These are phyloP conservation scores for Lichenostomus cassidix DNA, from an alignment of 2,113 vertebrate species.

Conservation along the genomic window DNA sequence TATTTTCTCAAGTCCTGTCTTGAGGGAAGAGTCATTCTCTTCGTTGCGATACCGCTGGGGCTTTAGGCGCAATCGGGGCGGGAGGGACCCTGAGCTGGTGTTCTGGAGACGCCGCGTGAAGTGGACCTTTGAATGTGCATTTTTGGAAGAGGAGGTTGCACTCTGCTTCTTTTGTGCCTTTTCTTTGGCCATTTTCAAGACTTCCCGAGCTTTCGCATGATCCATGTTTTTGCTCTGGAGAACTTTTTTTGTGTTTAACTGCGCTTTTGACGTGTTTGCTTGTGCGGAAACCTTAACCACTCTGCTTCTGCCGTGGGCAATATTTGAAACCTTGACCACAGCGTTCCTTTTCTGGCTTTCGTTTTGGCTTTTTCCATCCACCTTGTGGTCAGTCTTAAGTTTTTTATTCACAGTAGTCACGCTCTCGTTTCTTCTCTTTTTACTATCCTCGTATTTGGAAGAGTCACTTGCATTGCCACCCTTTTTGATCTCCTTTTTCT, in stretches of 20 bases:
- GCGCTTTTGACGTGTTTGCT: constrained; percentile 77
- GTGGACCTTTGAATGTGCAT: constrained; percentile 90
- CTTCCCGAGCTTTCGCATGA: constrained; percentile 86
- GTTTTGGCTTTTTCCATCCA: constrained; percentile 82
- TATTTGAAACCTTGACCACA: constrained; percentile 81
- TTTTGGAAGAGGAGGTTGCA: constrained; percentile 81
- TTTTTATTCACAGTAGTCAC: constrained; percentile 87
- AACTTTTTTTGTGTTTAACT: constrained; percentile 90
- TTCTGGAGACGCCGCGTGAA: constrained; percentile 93
- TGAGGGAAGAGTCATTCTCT: constrained; percentile 88
- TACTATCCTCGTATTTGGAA: constrained; percentile 85
- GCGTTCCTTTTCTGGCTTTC: constrained; percentile 82
- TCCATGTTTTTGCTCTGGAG: constrained; percentile 91
- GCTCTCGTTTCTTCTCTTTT: constrained; percentile 83
- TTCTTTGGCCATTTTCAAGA: constrained; percentile 89
- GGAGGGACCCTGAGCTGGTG: constrained; percentile 86
- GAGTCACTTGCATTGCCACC: constrained; percentile 81
- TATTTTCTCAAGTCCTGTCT: constrained; percentile 86
- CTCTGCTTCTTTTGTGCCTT: constrained; percentile 86
- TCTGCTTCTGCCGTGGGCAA: constrained; percentile 78
- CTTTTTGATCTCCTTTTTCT: constrained; percentile 85
- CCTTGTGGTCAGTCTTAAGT: constrained; percentile 85
- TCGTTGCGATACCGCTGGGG: constrained; percentile 97
- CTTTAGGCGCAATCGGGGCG: constrained; percentile 93
- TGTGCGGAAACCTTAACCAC: constrained; percentile 84